Conservation (phyloP, 1,140 invertebrate genomes). For the Carcinoscorpius rotundicauda region DNA sequence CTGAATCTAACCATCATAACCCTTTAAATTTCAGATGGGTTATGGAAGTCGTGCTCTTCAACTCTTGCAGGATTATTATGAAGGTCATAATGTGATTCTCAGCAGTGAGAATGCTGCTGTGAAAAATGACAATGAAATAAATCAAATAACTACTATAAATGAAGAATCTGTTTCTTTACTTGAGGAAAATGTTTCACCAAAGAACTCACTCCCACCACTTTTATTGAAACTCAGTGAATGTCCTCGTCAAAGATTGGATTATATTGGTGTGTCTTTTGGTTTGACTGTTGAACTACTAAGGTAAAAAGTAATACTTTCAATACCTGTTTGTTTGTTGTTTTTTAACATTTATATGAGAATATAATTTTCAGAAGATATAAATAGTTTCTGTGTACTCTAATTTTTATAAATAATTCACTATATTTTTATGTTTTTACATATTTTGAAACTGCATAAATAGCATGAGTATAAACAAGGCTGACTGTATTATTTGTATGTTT, state of each 20-base stretch:
- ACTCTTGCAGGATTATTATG: conserved; percentile 78
- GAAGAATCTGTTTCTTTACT: conserved; percentile 58
- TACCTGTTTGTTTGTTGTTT: too few relatives aligned
- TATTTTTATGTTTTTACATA: too few relatives aligned
- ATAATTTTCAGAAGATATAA: too few relatives aligned
- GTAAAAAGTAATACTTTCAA: background rate
- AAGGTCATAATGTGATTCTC: conserved; percentile 47
- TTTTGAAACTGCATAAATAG: too few relatives aligned
- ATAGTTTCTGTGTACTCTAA: too few relatives aligned
- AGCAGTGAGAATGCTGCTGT: too few relatives aligned
- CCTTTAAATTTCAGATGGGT: conserved; percentile 59
- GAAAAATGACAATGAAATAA: too few relatives aligned
- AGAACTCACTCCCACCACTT: conserved; percentile 41
- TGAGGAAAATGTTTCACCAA: conserved; percentile 26
- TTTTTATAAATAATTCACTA: too few relatives aligned
- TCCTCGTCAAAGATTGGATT: conserved; percentile 72
- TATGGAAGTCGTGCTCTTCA: conserved; percentile 78
- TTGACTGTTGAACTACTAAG: conserved; percentile 64
- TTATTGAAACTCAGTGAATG: conserved; percentile 59
- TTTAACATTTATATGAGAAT: too few relatives aligned
- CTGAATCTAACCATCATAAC: background rate
- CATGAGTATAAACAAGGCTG: conserved; percentile 48
- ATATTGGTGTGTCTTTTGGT: conserved; percentile 87
- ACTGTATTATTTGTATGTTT: conserved; percentile 90
- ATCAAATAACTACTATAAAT: conserved; percentile 17